Evolutionary conservation across 1,140 invertebrate genomes (phyloP), one percentile per base, ranked within the genome.

Genomic region (Metaphire vulgaris): DNA sequence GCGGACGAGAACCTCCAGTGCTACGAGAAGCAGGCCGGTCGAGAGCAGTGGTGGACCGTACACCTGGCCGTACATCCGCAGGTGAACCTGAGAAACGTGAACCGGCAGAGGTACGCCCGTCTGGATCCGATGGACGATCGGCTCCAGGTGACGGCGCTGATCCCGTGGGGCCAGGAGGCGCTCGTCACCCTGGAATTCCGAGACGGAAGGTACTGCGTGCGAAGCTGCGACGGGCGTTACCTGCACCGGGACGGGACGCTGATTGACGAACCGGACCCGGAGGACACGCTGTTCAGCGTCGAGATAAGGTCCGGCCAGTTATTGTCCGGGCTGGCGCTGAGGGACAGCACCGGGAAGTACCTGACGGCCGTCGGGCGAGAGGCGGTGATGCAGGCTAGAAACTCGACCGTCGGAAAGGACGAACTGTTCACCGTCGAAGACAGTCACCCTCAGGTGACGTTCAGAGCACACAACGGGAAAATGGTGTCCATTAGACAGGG

Each of bases 401-500:
- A 94, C 33, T 93, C 92, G 79, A 92, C 91, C 21, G 94, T 98
- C 76, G 94, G 94, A 74, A 92, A 96, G 81, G 96, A 98, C 85
- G 97, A 99, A 87, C 89, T 98, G 2, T 99, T 98, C 88, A 94
- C 92, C 0, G 89, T 99, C 73, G 95, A 98, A 85, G 95, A 97
- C 87, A 97, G 95, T 30, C 89, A 97, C 79, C 95, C 96, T 0
- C 95, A 98, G 85, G 94, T 95, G 15, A 92, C 91, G 66, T 94
- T 98, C 82, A 90, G 94, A 32, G 94, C 95, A 0, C 92, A 92
- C 12, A 98, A 98, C 86, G 91, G 93, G 76, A 92, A 94, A 89
- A 96, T 95, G 85, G 95, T 98, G 71, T 98, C 95, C 32, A 95
- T 97, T 33, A 98, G 97, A 88, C 96, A 98, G 91, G 96, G 94